Conservation (phyloP, 2,797 vertebrate species). For the Aulostomus chinensis region DNA sequence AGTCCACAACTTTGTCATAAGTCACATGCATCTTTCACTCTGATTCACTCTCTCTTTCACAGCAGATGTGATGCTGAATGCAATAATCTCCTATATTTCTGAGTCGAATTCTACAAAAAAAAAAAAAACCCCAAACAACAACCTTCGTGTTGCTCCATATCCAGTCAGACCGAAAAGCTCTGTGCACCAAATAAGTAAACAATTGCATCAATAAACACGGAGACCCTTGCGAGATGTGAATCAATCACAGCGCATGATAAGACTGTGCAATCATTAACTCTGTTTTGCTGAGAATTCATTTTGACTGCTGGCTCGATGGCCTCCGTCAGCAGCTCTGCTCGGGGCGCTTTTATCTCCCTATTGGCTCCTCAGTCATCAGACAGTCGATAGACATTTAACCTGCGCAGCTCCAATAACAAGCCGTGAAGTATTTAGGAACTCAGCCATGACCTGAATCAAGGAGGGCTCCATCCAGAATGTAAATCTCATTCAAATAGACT, state of each 20-base stretch:
- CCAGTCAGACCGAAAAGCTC: constrained; percentile 50
- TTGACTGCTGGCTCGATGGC: constrained; percentile 64
- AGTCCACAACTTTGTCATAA: too few species aligned
- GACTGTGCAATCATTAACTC: constrained; percentile 80
- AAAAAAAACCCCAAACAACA: background rate
- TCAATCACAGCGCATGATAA: constrained; percentile 87
- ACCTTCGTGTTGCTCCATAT: constrained; percentile 9
- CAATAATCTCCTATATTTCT: too few species aligned
- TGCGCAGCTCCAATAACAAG: constrained; percentile 45
- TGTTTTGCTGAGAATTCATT: constrained; percentile 83
- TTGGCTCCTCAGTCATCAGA: constrained; percentile 49
- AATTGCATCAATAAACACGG: constrained; percentile 91
- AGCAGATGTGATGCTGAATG: too few species aligned
- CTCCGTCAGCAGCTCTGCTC: constrained; percentile 71
- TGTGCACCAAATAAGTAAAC: constrained; percentile 87
- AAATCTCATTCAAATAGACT: too few species aligned
- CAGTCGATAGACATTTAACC: constrained; percentile 63
- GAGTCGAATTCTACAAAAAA: too few species aligned
- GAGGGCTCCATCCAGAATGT: too few species aligned
- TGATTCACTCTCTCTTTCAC: too few species aligned
- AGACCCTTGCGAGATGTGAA: constrained; percentile 83
- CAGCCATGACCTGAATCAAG: constrained; percentile 5
- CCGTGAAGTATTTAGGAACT: constrained; percentile 17
- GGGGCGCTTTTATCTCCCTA: constrained; percentile 67
- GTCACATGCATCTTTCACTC: too few species aligned